These are phyloP conservation scores for Spea multiplicata DNA, from an alignment of 2,113 vertebrate species.

Conservation along the genomic window DNA sequence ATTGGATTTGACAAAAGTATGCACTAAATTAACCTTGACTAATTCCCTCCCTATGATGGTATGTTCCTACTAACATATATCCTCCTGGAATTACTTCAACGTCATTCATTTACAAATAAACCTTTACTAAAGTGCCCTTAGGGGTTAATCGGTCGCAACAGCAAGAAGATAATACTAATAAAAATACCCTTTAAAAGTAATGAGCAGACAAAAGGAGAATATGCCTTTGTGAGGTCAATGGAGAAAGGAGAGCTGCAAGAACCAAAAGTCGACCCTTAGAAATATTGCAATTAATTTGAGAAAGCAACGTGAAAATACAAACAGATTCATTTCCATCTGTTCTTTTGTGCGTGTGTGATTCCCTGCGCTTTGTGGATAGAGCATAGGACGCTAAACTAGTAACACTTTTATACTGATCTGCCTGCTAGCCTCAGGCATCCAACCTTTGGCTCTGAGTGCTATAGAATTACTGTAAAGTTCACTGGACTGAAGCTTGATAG, in stretches of 20 bases:
- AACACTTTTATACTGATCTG: constrained; percentile 19
- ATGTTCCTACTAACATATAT: constrained; percentile 15
- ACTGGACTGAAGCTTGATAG: constrained; percentile 51
- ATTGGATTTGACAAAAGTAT: constrained; percentile 7
- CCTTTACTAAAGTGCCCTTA: constrained; percentile 7
- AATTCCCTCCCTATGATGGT: constrained; percentile 6
- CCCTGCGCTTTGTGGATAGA: constrained; percentile 37
- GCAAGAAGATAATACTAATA: neutral
- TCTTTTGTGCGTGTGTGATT: constrained; percentile 21
- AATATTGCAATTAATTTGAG: constrained; percentile 40
- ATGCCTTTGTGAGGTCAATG: constrained; percentile 24
- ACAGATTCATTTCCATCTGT: constrained; percentile 52
- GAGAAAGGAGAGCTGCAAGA: constrained; percentile 10
- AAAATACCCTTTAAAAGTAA: neutral
- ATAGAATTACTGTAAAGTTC: constrained; percentile 45
- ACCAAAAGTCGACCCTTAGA: constrained; percentile 4
- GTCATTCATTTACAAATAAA: neutral
- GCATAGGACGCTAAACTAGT: neutral
- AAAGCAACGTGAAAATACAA: constrained; percentile 48
- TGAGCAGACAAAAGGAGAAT: constrained; percentile 5
- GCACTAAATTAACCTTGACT: constrained; percentile 26
- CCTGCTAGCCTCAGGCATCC: neutral
- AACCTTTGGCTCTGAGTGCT: neutral
- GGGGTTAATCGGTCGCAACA: neutral
- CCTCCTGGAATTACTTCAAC: constrained; percentile 14